Evolutionary conservation across 1,140 invertebrate species (phyloP).

Genomic region (Brachionus plicatilis): DNA sequence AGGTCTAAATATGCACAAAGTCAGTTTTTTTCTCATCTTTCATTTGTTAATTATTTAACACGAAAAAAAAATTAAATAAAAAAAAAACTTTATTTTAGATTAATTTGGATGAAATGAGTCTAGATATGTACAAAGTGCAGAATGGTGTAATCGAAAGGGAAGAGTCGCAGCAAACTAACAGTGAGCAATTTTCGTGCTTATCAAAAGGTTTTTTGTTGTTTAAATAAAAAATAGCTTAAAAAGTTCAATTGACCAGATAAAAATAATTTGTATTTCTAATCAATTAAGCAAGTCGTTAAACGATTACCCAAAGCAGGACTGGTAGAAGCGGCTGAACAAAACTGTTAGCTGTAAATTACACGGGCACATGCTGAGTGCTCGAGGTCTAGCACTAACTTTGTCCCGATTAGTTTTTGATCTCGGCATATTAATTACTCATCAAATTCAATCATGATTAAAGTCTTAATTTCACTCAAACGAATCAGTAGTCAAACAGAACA

Average conservation of each 20-base stretch:
- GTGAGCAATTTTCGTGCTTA: background rate
- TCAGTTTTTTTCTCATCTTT: no score
- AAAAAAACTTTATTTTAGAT: background rate
- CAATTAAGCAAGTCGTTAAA: background rate
- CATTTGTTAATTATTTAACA: no score
- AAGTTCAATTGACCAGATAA: slow-evolving; percentile 26
- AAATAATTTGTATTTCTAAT: slow-evolving; percentile 8
- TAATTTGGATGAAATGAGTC: background rate
- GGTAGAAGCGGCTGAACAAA: background rate
- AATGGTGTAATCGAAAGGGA: background rate
- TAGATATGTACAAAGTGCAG: background rate
- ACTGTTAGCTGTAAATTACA: background rate
- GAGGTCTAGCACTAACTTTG: background rate
- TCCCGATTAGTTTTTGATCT: background rate
- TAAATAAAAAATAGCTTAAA: background rate
- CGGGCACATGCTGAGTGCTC: background rate
- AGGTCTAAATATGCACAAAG: no score
- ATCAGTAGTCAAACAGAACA: slow-evolving; percentile 14
- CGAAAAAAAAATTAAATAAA: no score
- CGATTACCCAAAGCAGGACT: background rate
- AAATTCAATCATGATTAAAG: slow-evolving; percentile 20
- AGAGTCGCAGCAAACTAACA: background rate
- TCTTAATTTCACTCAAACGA: slow-evolving; percentile 28
- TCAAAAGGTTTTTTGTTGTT: background rate
- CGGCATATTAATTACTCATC: slow-evolving; percentile 29